Base-by-base conservation (phyloP, 2,113 vertebrate genomes). In the Mobula hypostoma region DNA sequence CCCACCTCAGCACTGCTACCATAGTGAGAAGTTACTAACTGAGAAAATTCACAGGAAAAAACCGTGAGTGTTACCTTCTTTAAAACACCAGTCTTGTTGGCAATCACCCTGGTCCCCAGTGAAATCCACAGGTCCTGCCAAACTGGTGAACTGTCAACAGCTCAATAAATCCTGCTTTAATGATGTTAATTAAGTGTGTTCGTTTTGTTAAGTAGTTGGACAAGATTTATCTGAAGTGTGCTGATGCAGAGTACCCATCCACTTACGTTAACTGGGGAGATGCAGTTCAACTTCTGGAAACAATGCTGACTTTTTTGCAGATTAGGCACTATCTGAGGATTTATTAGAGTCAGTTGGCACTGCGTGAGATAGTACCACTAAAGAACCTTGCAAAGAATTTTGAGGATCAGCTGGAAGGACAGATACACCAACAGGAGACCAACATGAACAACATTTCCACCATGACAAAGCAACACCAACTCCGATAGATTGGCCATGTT, bases 91-190 rank as follows among this genome's bases (percentile, higher is more conserved):
- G 5, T 8, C 5, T 19, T 68, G 63, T 36, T 90, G 12, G 27
- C 24, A 2, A 27, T 85, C 19, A 24, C 24, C 0, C 48, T 85
- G 9, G 5, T 61, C 58, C 5, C 58, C n/a, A 36, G 61, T 90
- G 61, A 66, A 66, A 88, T 88, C 29, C 58, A n/a, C 11, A 7
- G 21, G n/a, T 17, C 12, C 3, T 90, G 85, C 61, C 85, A 90
- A 90, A 68, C 6, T 83, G 48, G 83, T 17, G 61, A 63, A 66
- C 7, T 2, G 15, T 66, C 58, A 19, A 74, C 72, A 74, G 72
- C 36, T 79, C 77, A 66, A 90, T 36, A 90, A 90, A 90, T 90
- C 61, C 61, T 66, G n/a, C 85, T 32, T 66, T 90, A 90, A 90
- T 90, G 58, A 66, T 90, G 85, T 36, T 90, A 90, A 90, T 90